Evolutionary conservation across 2,888 invertebrate genomes (phyloP).

Genomic region (Ormyrus thymus): DNA sequence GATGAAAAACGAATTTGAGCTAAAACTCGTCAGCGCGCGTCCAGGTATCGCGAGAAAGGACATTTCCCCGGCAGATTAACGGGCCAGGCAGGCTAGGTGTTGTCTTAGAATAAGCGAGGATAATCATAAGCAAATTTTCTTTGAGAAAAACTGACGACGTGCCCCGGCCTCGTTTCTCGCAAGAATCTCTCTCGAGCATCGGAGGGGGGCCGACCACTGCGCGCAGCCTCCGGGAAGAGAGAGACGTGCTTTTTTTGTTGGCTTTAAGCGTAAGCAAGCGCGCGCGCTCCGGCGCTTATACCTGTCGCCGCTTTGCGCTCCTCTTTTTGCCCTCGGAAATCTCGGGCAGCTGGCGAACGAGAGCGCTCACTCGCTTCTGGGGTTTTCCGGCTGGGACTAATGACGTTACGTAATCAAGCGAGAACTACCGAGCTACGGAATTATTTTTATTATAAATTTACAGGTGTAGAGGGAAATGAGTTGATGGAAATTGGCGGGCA

Average conservation of each 20-base stretch:
- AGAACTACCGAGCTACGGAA: too few species aligned
- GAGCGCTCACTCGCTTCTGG: background rate
- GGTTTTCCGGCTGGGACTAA: too few species aligned
- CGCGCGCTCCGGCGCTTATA: slow-evolving; percentile 7
- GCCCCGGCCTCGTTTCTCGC: slow-evolving; percentile 63
- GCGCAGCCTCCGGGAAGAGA: background rate
- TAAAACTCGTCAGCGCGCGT: too few species aligned
- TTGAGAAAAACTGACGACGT: slow-evolving; percentile 25
- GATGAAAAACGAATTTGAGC: too few species aligned
- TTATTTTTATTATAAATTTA: too few species aligned
- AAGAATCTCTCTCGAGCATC: slow-evolving; percentile 57
- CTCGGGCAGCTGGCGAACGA: too few species aligned
- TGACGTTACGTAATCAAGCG: too few species aligned
- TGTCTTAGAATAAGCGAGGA: slow-evolving; percentile 68
- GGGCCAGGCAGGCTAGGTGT: slow-evolving; percentile 57
- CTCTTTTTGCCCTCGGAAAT: too few species aligned
- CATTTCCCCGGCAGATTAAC: background rate
- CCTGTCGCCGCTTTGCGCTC: background rate
- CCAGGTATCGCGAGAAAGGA: background rate
- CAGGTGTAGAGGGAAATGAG: too few species aligned
- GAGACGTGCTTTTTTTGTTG: too few species aligned
- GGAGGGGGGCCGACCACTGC: slow-evolving; percentile 1
- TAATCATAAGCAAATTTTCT: slow-evolving; percentile 65
- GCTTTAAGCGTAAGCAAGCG: background rate
- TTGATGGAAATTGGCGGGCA: too few species aligned